These are phyloP conservation scores for Heliconius charithonia DNA, from an alignment of 2,888 invertebrate genomes.

Conservation along the genomic window DNA sequence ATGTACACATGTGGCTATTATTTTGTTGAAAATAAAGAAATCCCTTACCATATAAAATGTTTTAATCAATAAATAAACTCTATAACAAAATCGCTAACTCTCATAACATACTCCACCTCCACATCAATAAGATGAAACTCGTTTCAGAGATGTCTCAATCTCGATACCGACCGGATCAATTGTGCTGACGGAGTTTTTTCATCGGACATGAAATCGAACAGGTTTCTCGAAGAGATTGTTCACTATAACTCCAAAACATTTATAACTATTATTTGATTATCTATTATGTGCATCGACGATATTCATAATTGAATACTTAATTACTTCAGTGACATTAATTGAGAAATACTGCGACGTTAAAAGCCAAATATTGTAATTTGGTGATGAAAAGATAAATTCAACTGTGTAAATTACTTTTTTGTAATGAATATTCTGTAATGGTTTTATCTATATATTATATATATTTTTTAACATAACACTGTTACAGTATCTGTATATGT, in stretches of 20 bases:
- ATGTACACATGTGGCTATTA: background rate
- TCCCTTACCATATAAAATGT: too few species aligned
- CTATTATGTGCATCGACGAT: slow-evolving; percentile 33
- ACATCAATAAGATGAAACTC: slow-evolving; percentile 69
- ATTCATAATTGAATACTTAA: slow-evolving; percentile 27
- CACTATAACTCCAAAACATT: slow-evolving; percentile 52
- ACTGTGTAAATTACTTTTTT: background rate
- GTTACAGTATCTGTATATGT: too few species aligned
- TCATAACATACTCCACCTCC: slow-evolving; percentile 51
- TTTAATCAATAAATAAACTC: background rate
- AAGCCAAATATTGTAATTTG: slow-evolving; percentile 1
- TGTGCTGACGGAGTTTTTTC: slow-evolving; percentile 76
- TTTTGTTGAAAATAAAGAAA: background rate
- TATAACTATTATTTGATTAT: slow-evolving; percentile 46
- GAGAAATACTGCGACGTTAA: slow-evolving; percentile 25
- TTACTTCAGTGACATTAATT: slow-evolving; percentile 30
- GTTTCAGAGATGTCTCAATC: slow-evolving; percentile 82
- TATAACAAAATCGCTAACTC: slow-evolving; percentile 50
- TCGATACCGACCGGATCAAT: slow-evolving; percentile 77
- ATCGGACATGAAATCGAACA: slow-evolving; percentile 75
- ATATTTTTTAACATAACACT: too few species aligned
- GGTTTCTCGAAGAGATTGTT: slow-evolving; percentile 70
- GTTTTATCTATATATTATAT: too few species aligned
- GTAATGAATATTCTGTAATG: background rate
- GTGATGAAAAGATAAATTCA: background rate